Evolutionary conservation across 1,140 invertebrate species (phyloP), one percentile per base, ranked within the genome.

Genomic region (Panonychus citri): DNA sequence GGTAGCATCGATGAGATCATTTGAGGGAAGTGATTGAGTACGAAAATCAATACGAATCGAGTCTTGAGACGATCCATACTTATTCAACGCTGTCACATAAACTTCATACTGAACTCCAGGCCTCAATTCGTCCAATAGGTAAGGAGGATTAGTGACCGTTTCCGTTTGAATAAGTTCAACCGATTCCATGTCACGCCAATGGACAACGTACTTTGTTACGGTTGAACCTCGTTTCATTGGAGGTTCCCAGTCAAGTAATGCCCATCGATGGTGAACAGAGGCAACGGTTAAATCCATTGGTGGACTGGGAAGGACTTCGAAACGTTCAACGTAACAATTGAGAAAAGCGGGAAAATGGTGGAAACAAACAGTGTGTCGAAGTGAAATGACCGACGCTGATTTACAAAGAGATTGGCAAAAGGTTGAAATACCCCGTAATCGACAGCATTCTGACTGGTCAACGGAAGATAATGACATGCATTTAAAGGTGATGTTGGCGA

Each of bases 281-380:
- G 78, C 76, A 1, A 85, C 75, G 51, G 77, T 75, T 2, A 85
- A 68, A 52, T 74, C 69, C 0, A 72, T 73, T 0, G 83, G 83
- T n/a, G 77, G 71, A 37, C 79, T 77, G 0, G 83, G 79, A 1
- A 86, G 71, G 0, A 85, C 82, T 1, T 82, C 82, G 64, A 85
- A 85, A 10, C 82, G 81, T 71, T 83, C 79, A 58, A 85, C 74
- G 7, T 85, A 68, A 64, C 83, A 85, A 69, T 79, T 83, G 26
- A 76, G 78, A 68, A 82, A 83, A 37, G 79, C 77, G 1, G 73
- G 72, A 78, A 85, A 85, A 67, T 80, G 83, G 48, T 81, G 77
- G 34, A 85, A 70, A 64, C 83, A 86, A 63, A 81, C 82, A 64
- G 43, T 65, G 63, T 53, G 60, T n/a, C 78, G 81, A 66, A 80